Evolutionary conservation across 2,888 invertebrate genomes (phyloP), one percentile per base, ranked within the genome.

Genomic region (Limnephilus marmoratus): DNA sequence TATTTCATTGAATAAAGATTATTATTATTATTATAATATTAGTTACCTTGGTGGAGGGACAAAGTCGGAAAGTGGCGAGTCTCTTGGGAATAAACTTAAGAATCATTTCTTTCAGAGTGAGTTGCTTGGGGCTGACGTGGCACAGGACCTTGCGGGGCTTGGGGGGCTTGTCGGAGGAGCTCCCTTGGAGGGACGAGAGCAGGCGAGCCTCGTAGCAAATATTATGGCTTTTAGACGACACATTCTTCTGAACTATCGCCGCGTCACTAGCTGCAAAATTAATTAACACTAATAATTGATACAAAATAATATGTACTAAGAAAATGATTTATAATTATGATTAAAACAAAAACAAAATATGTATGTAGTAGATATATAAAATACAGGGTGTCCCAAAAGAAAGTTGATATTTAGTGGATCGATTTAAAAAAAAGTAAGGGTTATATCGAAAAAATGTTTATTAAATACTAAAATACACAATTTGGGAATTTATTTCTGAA

Each of bases 81-180:
- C 99, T 97, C 96, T 98, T 99, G 91, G 99, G 99, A 94, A 99
- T 98, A 95, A 99, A 98, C 96, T 98, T 98, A 94, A 99, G 96
- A 94, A 99, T 97, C 96, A 98, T 98, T 96, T 99, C 99, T 96
- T 99, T 99, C 94, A 99, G 97, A 92, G 98, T 98, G 94, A 99
- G 96, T 95, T 97, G 99, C 95, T 99, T 98, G 90, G 99, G 98
- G 92, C 98, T 98, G 94, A 99, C 97, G 95, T 98, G 98, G 95
- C 98, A 98, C 94, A 98, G 97, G 93, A 99, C 98, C 95, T 98
- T 98, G 94, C 98, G 98, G 85, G 98, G 97, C 95, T 98, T 98
- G 83, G 97, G 95, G 92, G 97, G 95, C 93, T 96, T 95, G 93
- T 97, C 97, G 85, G 96, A 96, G 94, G 97, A 96, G 94, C 95